Evolutionary conservation across 2,888 invertebrate genomes (phyloP).

Genomic region (Drosophila vallismaia): DNA sequence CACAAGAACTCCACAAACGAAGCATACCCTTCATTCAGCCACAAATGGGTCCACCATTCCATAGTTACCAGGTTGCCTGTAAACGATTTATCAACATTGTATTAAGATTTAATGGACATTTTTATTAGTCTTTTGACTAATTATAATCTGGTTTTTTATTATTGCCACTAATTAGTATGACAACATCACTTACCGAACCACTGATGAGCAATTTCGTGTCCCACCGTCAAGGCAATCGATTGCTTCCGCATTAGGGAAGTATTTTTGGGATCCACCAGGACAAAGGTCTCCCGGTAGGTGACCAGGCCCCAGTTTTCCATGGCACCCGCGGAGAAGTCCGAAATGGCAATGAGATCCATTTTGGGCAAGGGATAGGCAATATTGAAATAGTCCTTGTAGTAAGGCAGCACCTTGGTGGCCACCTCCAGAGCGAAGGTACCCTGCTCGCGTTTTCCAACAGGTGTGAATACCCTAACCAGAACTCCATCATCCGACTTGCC

Average conservation of each 20-base stretch:
- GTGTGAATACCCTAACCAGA: constrained; percentile 92
- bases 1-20: constrained; percentile 98
- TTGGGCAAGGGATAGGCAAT: constrained; percentile 98
- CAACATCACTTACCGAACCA: constrained; percentile 91
- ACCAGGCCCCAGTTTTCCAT: constrained; percentile 99
- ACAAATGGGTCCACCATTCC: constrained; percentile 99
- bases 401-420: constrained; percentile 95
- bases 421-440: constrained; percentile 96
- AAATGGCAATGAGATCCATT: constrained; percentile 97
- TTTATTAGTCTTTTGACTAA: neutral
- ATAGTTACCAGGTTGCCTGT: constrained; percentile 94
- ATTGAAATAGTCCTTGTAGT: constrained; percentile 97
- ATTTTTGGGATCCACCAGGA: constrained; percentile 95
- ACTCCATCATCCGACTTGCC: constrained; percentile 92
- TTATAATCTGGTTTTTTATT: neutral
- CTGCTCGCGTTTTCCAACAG: constrained; percentile 95
- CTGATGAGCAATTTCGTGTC: constrained; percentile 97
- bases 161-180: neutral
- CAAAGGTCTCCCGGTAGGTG: constrained; percentile 95
- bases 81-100: neutral
- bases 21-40: constrained; percentile 98
- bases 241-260: constrained; percentile 93
- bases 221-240: constrained; percentile 94
- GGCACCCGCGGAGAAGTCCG: constrained; percentile 97
- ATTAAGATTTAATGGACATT: neutral